Base-by-base conservation (phyloP, 2,888 invertebrate species). In the Priapulus caudatus region DNA sequence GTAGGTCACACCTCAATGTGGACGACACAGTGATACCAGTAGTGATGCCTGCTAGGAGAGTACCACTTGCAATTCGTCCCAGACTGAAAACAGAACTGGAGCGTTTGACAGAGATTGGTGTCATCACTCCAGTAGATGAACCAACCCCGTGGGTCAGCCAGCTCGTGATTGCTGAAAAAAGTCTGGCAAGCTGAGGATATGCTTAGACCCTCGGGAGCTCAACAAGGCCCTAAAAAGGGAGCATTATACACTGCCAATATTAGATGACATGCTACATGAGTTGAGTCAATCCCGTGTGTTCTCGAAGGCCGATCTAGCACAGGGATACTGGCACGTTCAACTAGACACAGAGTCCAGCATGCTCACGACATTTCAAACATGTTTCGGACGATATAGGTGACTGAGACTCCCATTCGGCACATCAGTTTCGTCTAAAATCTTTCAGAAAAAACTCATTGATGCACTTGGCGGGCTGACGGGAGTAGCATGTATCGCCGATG, bases 241-340 rank as follows among this genome's bases (percentile, higher is more conserved):
- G n/a, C n/a, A 33, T 33, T 33, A 33, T 33, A 33, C n/a, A 33
- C 33, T 33, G 33, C 33, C 33, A 33, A n/a, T 33, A 10, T n/a
- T 33, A 33, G n/a, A 33, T 10, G 33, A 33, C 33, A 33, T 33
- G 10, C 5, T 33, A n/a, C 33, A 33, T 33, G 10, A 33, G n/a
- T n/a, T 33, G 33, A n/a, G 10, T 10, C 10, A 33, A 5, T 33
- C 10, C n/a, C 33, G 33, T n/a, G n/a, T 33, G 5, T 33, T 33
- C n/a, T 33, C 5, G 5, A 33, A 33, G n/a, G 33, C n/a, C 10
- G 33, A 33, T n/a, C n/a, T 33, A 33, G 33, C 33, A 33, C 33
- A 33, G 5, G 33, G 33, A 10, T 33, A 33, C n/a, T 33, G 33
- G 33, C 33, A 33, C n/a, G 33, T 33, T 10, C 33, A 5, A 33